A percentile compares a stretch with the other conserved stretches of the same genome.
Evolutionary conservation across 2,888 invertebrate genomes (phyloP).

Genomic region (Athalia cordata): DNA sequence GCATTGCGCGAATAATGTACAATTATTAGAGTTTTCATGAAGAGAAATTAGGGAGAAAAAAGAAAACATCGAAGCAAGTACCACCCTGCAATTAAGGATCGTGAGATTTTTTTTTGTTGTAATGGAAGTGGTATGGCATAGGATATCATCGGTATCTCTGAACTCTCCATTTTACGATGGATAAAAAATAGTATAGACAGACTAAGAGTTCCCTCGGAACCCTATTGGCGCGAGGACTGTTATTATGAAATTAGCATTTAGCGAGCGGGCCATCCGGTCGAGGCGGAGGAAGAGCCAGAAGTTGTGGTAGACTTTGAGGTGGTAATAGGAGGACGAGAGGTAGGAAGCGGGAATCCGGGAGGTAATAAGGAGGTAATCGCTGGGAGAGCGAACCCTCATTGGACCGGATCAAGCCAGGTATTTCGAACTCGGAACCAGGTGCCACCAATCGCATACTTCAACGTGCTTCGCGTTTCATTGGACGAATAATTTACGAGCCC

Average conservation of each 20-base stretch:
- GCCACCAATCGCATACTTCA: constrained; percentile 62
- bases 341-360: background rate
- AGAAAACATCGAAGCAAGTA: too few species aligned
- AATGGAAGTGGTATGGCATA: too few species aligned
- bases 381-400: constrained; percentile 66
- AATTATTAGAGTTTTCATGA: too few species aligned
- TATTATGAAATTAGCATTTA: constrained; percentile 72
- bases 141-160: background rate
- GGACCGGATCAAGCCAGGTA: constrained; percentile 51
- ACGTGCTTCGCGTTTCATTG: constrained; percentile 63
- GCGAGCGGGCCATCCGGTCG: constrained; percentile 26
- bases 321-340: constrained; percentile 32
- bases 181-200: constrained; percentile 51
- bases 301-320: background rate
- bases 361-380: constrained; percentile 64
- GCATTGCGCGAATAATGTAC: too few species aligned
- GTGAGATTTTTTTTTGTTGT: too few species aligned
- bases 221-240: constrained; percentile 72
- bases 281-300: background rate
- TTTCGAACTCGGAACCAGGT: constrained; percentile 50
- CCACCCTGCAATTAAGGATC: too few species aligned
- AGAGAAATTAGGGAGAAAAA: too few species aligned
- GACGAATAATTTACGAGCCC: constrained; percentile 57
- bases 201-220: constrained; percentile 50
- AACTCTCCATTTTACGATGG: constrained; percentile 59